Evolutionary conservation across 2,797 vertebrate species (phyloP).

Genomic region (Siniperca scherzeri): DNA sequence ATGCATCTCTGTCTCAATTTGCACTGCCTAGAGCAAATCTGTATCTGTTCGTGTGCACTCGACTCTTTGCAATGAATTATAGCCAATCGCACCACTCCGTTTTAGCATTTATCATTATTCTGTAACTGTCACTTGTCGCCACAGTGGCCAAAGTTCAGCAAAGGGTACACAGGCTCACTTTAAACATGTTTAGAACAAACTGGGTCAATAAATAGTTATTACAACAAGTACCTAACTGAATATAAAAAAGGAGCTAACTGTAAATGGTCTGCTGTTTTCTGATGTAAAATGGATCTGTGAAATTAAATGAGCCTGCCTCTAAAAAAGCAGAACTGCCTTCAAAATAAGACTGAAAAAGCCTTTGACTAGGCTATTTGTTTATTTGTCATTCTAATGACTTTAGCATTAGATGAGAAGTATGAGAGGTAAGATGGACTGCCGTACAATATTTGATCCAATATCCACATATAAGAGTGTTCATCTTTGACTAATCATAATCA

Average conservation of each 20-base stretch:
- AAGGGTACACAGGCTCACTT: background rate
- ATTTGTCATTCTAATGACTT: conserved; percentile 27
- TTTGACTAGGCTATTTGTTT: conserved; percentile 15
- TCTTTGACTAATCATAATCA: conserved; percentile 49
- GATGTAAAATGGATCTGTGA: conserved; percentile 14
- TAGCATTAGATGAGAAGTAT: conserved; percentile 28
- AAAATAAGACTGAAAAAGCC: conserved; percentile 20
- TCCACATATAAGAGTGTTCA: conserved; percentile 30
- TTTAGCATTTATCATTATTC: conserved; percentile 1
- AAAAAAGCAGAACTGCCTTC: conserved; percentile 8
- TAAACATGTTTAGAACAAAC: conserved; percentile 15
- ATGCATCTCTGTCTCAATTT: background rate
- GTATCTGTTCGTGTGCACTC: background rate
- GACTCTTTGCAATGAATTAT: background rate
- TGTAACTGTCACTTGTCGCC: background rate
- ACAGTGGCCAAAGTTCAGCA: conserved; percentile 10
- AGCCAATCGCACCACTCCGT: background rate
- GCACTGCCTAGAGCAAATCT: background rate
- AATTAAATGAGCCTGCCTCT: conserved; percentile 3
- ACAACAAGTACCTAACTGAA: conserved; percentile 12
- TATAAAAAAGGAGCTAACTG: conserved; percentile 15
- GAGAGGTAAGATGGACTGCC: conserved; percentile 15
- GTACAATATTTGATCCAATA: conserved; percentile 37
- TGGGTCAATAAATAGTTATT: conserved; percentile 17
- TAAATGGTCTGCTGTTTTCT: conserved; percentile 6